Evolutionary conservation across 1,140 invertebrate genomes (phyloP).

Genomic region (Vanessa atalanta): DNA sequence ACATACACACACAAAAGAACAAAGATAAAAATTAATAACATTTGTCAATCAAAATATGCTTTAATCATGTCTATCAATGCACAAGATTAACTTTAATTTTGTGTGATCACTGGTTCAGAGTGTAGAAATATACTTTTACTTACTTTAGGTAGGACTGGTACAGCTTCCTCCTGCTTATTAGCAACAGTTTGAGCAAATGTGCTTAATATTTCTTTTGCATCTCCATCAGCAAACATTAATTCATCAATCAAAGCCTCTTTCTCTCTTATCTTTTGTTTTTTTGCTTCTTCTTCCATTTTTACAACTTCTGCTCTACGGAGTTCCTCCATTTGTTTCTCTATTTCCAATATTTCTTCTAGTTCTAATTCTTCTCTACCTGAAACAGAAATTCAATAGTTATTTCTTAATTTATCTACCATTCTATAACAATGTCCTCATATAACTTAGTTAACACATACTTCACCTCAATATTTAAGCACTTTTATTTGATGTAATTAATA

Average conservation of each 20-base stretch:
- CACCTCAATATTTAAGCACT: too few relatives aligned
- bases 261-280: conserved; percentile 90
- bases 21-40: too few relatives aligned
- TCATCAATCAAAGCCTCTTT: conserved; percentile 97
- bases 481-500: background rate
- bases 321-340: conserved; percentile 89
- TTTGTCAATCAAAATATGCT: too few relatives aligned
- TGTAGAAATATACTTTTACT: background rate
- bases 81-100: too few relatives aligned
- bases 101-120: too few relatives aligned
- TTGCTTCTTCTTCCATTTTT: conserved; percentile 86
- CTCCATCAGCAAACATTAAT: conserved; percentile 94
- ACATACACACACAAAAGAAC: too few relatives aligned
- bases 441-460: too few relatives aligned
- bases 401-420: background rate
- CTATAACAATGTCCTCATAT: too few relatives aligned
- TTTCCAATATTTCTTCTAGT: conserved; percentile 92
- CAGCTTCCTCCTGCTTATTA: conserved; percentile 84
- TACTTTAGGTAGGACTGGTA: conserved; percentile 74
- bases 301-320: conserved; percentile 83
- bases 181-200: conserved; percentile 88
- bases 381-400: conserved; percentile 1
- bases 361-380: conserved; percentile 86
- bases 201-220: conserved; percentile 93
- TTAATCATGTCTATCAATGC: too few relatives aligned